Evolutionary conservation across 2,888 invertebrate species (phyloP), one percentile per base, ranked within the genome.

Genomic region (Philonicus albiceps): DNA sequence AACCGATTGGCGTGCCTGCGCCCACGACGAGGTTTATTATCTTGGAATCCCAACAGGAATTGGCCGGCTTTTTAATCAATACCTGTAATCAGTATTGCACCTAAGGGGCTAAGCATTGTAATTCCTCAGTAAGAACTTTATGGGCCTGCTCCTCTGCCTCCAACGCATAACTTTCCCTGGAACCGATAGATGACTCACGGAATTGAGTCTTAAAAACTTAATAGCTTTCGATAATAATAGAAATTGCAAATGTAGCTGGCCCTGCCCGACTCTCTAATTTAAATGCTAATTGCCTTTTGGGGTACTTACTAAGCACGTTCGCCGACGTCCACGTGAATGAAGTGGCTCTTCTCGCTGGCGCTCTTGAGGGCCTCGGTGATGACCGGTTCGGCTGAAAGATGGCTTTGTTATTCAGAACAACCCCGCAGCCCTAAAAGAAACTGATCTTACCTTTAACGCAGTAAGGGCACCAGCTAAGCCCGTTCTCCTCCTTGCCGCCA

Each of bases 391-490:
- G 97, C 97, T 97, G 91, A 86, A 64, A 27, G 3, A 64, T 3
- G 22, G 27, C 22, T 40, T 72, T 22, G 37, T 83, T 34, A 55
- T 87, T 86, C 86, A 11, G 8, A 37, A 6, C 8, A 37, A 3
- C 34, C 34, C 34, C 7, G 34, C 7, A 7, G 34, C 34, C 34
- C 2, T 7, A 34, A n/a, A 7, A 7, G 8, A 73, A 31, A 22
- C 11, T 0, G 3, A 5, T 89, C 91, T 93, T 94, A 97, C 97
- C 97, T 93, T 94, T 94, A 16, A 96, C 95, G 92, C 98, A 98
- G 91, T 98, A 98, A 0, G 96, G 95, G 90, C 98, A 98, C 98
- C 98, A 98, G 91, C 97, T 98, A 86, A 94, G 91, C 0, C 97
- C 97, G 89, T 93, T 91, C 86, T 92, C 92, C 40, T 91, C 90